Percentiles rank a stretch among this genome's conserved stretches.
Evolutionary conservation across 2,888 invertebrate species (phyloP).

Genomic region (Hoplodrina ambigua): DNA sequence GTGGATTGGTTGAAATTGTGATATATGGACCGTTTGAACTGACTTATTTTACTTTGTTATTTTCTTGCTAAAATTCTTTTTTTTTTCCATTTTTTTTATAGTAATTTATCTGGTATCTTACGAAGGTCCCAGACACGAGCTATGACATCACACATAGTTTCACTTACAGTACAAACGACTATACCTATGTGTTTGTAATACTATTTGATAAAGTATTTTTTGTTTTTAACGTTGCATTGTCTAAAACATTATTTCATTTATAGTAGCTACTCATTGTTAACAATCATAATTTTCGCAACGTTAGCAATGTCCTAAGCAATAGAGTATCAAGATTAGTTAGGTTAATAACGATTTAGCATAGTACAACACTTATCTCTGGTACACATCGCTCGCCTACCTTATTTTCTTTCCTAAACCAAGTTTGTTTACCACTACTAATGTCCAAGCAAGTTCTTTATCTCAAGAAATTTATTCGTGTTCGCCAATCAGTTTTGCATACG

Average conservation of each 20-base stretch:
- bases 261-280: slow-evolving; percentile 24
- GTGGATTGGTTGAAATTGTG: slow-evolving; percentile 23
- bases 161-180: too few species aligned
- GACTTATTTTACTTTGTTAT: neutral
- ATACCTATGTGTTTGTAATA: neutral
- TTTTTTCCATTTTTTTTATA: too few species aligned
- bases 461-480: slow-evolving; percentile 62
- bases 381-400: slow-evolving; percentile 59
- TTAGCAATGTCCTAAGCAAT: slow-evolving; percentile 43
- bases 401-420: slow-evolving; percentile 63
- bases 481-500: slow-evolving; percentile 69
- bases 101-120: neutral
- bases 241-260: slow-evolving; percentile 18
- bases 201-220: slow-evolving; percentile 5
- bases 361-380: slow-evolving; percentile 52
- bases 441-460: slow-evolving; percentile 67
- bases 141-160: neutral
- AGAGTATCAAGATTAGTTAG: slow-evolving; percentile 60
- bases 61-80: too few species aligned
- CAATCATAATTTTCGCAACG: slow-evolving; percentile 54
- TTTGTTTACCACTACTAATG: slow-evolving; percentile 62
- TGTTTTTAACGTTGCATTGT: slow-evolving; percentile 1
- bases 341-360: slow-evolving; percentile 61
- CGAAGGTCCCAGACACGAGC: neutral
- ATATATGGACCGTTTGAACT: slow-evolving; percentile 18